A percentile compares a stretch with the other conserved stretches of the same genome.
Conservation (phyloP, 2,888 invertebrate species). For the Zele albiditarsus region DNA sequence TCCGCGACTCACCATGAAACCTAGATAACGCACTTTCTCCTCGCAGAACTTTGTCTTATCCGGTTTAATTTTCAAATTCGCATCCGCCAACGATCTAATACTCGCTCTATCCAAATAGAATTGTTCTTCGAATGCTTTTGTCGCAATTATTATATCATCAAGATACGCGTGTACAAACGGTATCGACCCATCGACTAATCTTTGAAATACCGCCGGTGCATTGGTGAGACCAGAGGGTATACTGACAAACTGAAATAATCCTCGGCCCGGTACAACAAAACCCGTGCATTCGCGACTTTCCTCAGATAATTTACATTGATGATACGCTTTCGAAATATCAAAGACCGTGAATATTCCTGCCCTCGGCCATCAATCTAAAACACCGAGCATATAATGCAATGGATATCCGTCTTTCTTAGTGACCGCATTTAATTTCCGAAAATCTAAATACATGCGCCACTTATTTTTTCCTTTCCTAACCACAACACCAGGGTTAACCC, state of each 20-base stretch:
- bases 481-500: too few relatives aligned
- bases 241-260: slow-evolving; percentile 41
- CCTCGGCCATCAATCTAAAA: slow-evolving; percentile 59
- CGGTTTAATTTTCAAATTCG: slow-evolving; percentile 40
- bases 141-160: slow-evolving; percentile 49
- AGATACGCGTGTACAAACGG: too few relatives aligned
- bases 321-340: too few relatives aligned
- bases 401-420: slow-evolving; percentile 52
- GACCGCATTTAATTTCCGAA: slow-evolving; percentile 52
- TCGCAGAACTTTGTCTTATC: slow-evolving; percentile 51
- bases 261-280: too few relatives aligned
- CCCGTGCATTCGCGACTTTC: too few relatives aligned
- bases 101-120: slow-evolving; percentile 17
- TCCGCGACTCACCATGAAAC: slow-evolving; percentile 55
- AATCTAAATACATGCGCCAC: too few relatives aligned
- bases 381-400: slow-evolving; percentile 50
- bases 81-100: slow-evolving; percentile 35
- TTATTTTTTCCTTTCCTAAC: too few relatives aligned
- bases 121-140: slow-evolving; percentile 49
- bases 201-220: too few relatives aligned
- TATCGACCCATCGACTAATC: too few relatives aligned
- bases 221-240: slow-evolving; percentile 51
- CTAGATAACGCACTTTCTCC: slow-evolving; percentile 53
- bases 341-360: too few relatives aligned
- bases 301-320: too few relatives aligned